Percentiles rank a stretch among this genome's conserved stretches.
Evolutionary conservation across 1,140 invertebrate species (phyloP).

Genomic region (Diabrotica virgifera): DNA sequence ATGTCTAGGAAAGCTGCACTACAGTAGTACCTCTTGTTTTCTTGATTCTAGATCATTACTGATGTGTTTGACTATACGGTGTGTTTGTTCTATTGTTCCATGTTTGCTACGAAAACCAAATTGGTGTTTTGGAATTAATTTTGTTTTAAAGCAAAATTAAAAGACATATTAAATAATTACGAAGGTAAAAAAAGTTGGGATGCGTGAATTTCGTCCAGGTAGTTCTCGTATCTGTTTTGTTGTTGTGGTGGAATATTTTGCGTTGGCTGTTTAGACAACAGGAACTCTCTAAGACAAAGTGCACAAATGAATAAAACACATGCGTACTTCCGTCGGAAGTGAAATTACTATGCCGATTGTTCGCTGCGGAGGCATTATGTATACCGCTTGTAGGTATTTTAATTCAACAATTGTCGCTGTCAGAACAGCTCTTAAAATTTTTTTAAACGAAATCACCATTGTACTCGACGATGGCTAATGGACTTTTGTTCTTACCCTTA

Average conservation of each 20-base stretch:
- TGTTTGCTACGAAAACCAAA: too few relatives aligned
- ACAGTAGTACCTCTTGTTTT: too few relatives aligned
- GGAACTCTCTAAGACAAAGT: neutral
- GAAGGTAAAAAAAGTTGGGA: too few relatives aligned
- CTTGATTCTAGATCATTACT: too few relatives aligned
- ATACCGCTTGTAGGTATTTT: constrained; percentile 3
- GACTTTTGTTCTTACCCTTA: constrained; percentile 2
- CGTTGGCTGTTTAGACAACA: neutral
- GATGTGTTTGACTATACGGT: too few relatives aligned
- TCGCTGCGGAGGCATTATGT: neutral
- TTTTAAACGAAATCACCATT: constrained; percentile 1
- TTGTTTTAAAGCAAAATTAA: too few relatives aligned
- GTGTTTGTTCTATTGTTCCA: too few relatives aligned
- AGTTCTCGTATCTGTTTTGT: too few relatives aligned
- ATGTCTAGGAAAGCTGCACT: too few relatives aligned
- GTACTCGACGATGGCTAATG: constrained; percentile 7
- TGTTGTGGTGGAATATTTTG: neutral
- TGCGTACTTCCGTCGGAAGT: constrained; percentile 14
- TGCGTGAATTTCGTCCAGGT: too few relatives aligned
- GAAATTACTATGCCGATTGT: constrained; percentile 12
- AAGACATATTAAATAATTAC: too few relatives aligned
- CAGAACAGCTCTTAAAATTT: constrained; percentile 7
- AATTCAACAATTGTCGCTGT: constrained; percentile 13
- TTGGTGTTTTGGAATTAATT: too few relatives aligned
- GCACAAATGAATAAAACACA: constrained; percentile 2